Evolutionary conservation across 2,888 invertebrate species (phyloP), one percentile per base, ranked within the genome.

Genomic region (Carabus problematicus): DNA sequence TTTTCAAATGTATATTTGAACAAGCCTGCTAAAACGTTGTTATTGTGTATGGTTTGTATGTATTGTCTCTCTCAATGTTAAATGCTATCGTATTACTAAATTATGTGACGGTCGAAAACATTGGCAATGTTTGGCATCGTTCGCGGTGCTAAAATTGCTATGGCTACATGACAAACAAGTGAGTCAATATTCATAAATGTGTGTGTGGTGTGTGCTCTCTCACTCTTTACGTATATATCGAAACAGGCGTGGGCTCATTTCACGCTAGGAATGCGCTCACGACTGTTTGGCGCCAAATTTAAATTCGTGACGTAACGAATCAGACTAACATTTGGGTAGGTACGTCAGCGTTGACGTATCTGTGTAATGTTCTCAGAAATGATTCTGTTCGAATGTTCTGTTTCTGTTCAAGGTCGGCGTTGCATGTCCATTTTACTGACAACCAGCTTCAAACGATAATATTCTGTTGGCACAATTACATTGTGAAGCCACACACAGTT

Each of bases 121-220:
- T 39, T 60, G 67, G 40, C 55, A 55, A 55, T 67, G 14, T 56
- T 43, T 69, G 69, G 69, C 69, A 69, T 69, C 62, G 12, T 62
- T 16, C 61, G 43, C 29, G 18, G 41, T 55, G 69, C 62, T 69
- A 69, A 69, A 69, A 69, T 62, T 62, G 56, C 62, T 69, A 49
- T 62, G 61, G 62, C 61, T 42, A 69, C 55, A 55, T 61, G 56
- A 69, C 69, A 69, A 69, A 61, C 61, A 69, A 62, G 55, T 69
- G 69, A 69, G 62, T 69, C 69, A 69, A 69, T 69, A 69, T 69
- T 69, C 55, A 55, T 62, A 62, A 62, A 69, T 69, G 69, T 43
- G 62, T 19, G 12, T 69, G 43, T 47, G 52, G 9, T 18, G 19
- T 3, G 9, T 16, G 16, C 19, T 52, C 52, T 52, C 11, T 52